Conservation (phyloP, 2,888 invertebrate genomes). For the Tribolium freemani region DNA sequence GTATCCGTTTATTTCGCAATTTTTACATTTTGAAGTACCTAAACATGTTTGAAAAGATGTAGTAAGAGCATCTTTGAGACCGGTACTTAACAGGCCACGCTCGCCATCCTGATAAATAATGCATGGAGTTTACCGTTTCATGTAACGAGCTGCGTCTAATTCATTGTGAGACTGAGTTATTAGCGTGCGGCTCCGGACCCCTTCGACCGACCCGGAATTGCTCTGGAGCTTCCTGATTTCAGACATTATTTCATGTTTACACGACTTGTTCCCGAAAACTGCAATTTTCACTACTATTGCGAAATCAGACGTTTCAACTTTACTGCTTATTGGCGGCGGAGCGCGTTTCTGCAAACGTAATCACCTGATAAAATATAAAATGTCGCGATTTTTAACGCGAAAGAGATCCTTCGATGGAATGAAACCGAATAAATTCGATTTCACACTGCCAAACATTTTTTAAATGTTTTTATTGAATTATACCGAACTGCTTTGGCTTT, state of each 20-base stretch:
- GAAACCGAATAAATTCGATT: background rate
- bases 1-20: too few relatives aligned
- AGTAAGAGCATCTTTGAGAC: slow-evolving; percentile 37
- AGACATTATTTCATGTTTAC: background rate
- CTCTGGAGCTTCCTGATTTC: slow-evolving; percentile 41
- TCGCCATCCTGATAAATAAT: slow-evolving; percentile 57
- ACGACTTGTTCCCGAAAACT: too few relatives aligned
- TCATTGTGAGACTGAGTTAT: slow-evolving; percentile 53
- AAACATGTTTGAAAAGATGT: slow-evolving; percentile 35
- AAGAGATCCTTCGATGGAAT: too few relatives aligned
- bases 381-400: too few relatives aligned
- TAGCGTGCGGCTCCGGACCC: slow-evolving; percentile 41
- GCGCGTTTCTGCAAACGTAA: background rate
- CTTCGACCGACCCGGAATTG: slow-evolving; percentile 28
- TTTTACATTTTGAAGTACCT: too few relatives aligned
- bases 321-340: too few relatives aligned
- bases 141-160: slow-evolving; percentile 51
- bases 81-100: slow-evolving; percentile 38
- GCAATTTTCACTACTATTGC: too few relatives aligned
- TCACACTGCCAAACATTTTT: too few relatives aligned
- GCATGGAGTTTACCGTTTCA: slow-evolving; percentile 54
- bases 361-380: background rate
- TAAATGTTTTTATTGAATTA: too few relatives aligned
- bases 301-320: too few relatives aligned
- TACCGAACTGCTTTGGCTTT: too few relatives aligned